These are phyloP conservation scores for Agraylea sexmaculata DNA, from an alignment of 1,140 invertebrate species.

Conservation along the genomic window DNA sequence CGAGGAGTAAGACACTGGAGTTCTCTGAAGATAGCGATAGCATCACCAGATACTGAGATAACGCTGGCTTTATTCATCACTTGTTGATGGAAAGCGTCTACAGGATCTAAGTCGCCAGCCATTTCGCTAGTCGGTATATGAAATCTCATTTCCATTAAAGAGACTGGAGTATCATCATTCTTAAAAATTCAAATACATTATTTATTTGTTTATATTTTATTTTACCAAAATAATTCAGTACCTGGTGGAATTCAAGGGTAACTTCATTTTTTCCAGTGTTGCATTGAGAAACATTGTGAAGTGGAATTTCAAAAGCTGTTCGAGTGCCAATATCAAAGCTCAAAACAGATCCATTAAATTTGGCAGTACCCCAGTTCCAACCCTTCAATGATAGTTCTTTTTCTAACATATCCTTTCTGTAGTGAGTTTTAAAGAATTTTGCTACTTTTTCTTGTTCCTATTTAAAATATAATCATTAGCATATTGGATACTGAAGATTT, in stretches of 20 bases:
- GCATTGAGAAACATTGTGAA: slow-evolving; percentile 92
- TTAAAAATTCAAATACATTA: slow-evolving; percentile 27
- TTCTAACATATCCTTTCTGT: slow-evolving; percentile 75
- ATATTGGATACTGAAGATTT: background rate
- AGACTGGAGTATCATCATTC: slow-evolving; percentile 96
- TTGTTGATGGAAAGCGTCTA: slow-evolving; percentile 90
- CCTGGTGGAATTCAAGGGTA: slow-evolving; percentile 94
- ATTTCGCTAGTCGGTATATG: slow-evolving; percentile 85
- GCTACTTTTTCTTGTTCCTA: slow-evolving; percentile 72
- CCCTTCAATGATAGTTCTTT: slow-evolving; percentile 92
- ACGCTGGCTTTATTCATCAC: slow-evolving; percentile 96
- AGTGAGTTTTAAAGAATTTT: slow-evolving; percentile 76
- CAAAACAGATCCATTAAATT: slow-evolving; percentile 84
- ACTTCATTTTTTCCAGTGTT: slow-evolving; percentile 98
- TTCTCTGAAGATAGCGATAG: slow-evolving; percentile 93
- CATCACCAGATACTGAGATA: slow-evolving; percentile 94
- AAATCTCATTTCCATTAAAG: slow-evolving; percentile 94
- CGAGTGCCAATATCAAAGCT: slow-evolving; percentile 86
- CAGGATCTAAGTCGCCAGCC: slow-evolving; percentile 75
- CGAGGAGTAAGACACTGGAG: slow-evolving; percentile 96
- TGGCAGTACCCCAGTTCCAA: slow-evolving; percentile 98
- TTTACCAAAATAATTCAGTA: slow-evolving; percentile 25
- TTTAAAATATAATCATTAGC: background rate
- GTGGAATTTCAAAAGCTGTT: slow-evolving; percentile 91
- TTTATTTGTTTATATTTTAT: background rate